Evolutionary conservation across 2,888 invertebrate species (phyloP), one percentile per base, ranked within the genome.

Genomic region (Eilema griseolum): DNA sequence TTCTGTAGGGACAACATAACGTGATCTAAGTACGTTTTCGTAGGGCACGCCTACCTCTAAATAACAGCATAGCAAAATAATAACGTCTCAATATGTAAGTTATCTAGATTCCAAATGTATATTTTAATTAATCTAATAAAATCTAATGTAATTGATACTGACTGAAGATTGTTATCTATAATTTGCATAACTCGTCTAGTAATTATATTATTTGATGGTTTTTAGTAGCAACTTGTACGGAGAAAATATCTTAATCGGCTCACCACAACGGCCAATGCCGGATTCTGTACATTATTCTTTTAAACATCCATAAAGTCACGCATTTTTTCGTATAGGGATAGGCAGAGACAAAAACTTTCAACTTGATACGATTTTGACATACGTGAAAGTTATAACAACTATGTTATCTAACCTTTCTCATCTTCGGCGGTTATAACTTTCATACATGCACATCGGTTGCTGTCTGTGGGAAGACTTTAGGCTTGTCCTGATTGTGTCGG

Each of bases 201-300:
- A 76, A 66, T 76, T 74, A 73, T 78, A 71, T 80, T 73, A 74
- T 73, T 41, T 69, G 66, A 76, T 73, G 75, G 69, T 61, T 73
- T 78, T 73, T 73, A 31, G 71, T 70, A 57, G 56, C 63, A 56
- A n/a, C n/a, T 0, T 52, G 52, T n/a, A 52, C 52, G 52, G 52
- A n/a, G 52, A 52, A n/a, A 52, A 52, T 52, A 52, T n/a, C 20
- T 20, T n/a, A n/a, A n/a, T 0, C 52, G 20, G n/a, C n/a, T 10
- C 52, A 52, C 52, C 10, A 7, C 20, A 46, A 20, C 37, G 11
- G 12, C 46, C 46, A 3, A 20, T 16, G 14, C 5, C 41, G 5
- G 52, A 52, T 52, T 52, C 52, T 52, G 52, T 46, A 46, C 5
- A 46, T 20, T 20, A 20, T 46, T 41, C 14, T 46, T 52, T n/a